These are phyloP conservation scores for Prionailurus viverrinus DNA, from an alignment of 2,113 vertebrate genomes.

Conservation along the genomic window DNA sequence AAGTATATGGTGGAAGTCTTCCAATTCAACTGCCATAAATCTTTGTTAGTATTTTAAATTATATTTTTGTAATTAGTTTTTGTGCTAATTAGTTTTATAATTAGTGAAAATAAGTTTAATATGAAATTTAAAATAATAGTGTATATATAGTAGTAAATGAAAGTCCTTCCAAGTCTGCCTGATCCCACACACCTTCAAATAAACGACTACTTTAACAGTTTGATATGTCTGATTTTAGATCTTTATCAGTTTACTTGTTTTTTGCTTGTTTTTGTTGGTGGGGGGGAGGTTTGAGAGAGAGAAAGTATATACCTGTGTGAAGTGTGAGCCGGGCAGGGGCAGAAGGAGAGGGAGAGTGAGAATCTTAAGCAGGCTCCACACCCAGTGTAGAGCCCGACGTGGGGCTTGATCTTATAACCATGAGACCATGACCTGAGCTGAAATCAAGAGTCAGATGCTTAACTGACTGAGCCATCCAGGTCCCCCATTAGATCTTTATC, in stretches of 20 bases:
- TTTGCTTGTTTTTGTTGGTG: too few relatives aligned
- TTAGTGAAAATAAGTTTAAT: neutral
- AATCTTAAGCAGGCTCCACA: too few relatives aligned
- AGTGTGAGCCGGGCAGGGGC: too few relatives aligned
- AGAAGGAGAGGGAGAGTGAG: too few relatives aligned
- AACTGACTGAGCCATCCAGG: too few relatives aligned
- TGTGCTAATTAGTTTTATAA: neutral
- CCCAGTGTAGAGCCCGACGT: too few relatives aligned
- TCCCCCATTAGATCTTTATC: neutral
- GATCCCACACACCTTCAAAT: neutral
- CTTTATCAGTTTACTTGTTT: neutral
- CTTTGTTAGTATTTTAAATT: neutral
- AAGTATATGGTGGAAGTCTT: neutral
- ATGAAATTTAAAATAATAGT: neutral
- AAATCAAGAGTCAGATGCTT: too few relatives aligned
- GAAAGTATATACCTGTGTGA: too few relatives aligned
- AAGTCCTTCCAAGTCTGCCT: neutral
- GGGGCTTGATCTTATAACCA: too few relatives aligned
- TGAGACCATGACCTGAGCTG: too few relatives aligned
- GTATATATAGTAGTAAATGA: neutral
- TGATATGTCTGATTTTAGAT: neutral
- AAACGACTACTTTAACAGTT: neutral
- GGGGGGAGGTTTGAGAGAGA: too few relatives aligned
- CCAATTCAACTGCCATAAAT: neutral
- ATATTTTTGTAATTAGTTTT: neutral